Evolutionary conservation across 2,888 invertebrate species (phyloP).

Genomic region (Serrognathus titanus): DNA sequence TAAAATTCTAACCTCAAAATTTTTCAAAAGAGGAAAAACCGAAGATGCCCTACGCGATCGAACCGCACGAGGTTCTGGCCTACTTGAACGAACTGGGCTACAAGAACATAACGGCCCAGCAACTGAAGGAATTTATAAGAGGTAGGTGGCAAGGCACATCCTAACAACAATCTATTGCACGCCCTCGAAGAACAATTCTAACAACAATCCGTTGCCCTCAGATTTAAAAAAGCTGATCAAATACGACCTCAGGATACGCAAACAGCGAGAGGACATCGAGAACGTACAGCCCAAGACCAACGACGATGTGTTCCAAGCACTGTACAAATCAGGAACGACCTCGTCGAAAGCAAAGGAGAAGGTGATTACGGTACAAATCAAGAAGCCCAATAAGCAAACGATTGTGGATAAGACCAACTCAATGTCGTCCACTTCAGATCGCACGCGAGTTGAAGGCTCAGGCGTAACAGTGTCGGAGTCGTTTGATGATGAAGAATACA

Average conservation of each 20-base stretch:
- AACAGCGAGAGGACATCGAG: constrained; percentile 14
- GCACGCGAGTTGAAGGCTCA: too few relatives aligned
- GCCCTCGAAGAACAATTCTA: too few relatives aligned
- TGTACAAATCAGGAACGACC: constrained; percentile 45
- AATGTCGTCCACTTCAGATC: too few relatives aligned
- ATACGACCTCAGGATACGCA: constrained; percentile 48
- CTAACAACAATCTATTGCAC: too few relatives aligned
- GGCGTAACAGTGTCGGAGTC: not conserved
- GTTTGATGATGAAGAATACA: too few relatives aligned
- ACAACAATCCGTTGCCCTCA: constrained; percentile 41
- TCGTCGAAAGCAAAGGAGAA: constrained; percentile 43
- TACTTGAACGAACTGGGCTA: constrained; percentile 76
- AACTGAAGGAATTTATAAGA: constrained; percentile 74
- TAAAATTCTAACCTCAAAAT: constrained; percentile 5
- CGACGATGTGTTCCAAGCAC: constrained; percentile 37
- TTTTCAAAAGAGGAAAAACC: not conserved
- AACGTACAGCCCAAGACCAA: constrained; percentile 25
- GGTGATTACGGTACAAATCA: constrained; percentile 32
- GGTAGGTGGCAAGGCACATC: constrained; percentile 51
- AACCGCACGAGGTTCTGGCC: constrained; percentile 69
- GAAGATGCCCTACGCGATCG: constrained; percentile 49
- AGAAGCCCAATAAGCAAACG: constrained; percentile 10
- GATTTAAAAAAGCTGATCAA: constrained; percentile 67
- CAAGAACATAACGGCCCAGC: constrained; percentile 68
- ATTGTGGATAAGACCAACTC: not conserved